phyloP scores from a whole-genome alignment of 2,113 vertebrate species.

The Egretta garzetta region DNA sequence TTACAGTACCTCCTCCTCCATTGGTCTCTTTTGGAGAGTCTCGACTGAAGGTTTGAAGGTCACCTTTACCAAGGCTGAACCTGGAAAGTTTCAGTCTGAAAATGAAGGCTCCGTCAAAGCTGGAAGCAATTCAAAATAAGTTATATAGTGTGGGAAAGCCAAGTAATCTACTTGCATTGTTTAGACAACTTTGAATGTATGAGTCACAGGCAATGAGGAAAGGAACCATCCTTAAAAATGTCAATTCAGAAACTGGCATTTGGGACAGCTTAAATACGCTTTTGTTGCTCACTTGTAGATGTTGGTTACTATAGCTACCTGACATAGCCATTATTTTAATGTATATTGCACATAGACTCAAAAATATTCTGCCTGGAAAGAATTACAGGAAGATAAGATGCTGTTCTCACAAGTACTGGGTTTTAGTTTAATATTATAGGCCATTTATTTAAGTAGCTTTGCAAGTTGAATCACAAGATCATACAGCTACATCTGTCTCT shows the following conservation, averaged over 20 bases:
- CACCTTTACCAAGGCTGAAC: background rate
- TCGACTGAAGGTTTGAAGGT: background rate
- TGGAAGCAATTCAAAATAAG: background rate
- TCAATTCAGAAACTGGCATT: background rate
- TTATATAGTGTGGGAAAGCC: background rate
- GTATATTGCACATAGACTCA: background rate
- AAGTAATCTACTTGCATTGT: background rate
- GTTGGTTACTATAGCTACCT: background rate
- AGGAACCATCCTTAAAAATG: background rate
- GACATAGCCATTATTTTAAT: background rate
- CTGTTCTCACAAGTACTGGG: background rate
- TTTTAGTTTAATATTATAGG: background rate
- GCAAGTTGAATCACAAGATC: background rate
- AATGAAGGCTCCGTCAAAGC: background rate
- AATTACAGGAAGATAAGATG: background rate
- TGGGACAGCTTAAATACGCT: background rate
- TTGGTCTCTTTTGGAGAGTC: background rate
- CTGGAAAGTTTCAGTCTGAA: background rate
- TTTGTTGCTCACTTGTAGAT: background rate
- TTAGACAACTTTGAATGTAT: background rate
- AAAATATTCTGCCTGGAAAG: background rate
- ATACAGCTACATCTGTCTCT: background rate
- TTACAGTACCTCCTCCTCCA: background rate
- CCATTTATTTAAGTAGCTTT: background rate
- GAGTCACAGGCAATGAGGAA: background rate